A percentile compares a stretch with the other conserved stretches of the same genome.
Conservation (phyloP, 2,113 vertebrate genomes). For the Coracopsis vasa region DNA sequence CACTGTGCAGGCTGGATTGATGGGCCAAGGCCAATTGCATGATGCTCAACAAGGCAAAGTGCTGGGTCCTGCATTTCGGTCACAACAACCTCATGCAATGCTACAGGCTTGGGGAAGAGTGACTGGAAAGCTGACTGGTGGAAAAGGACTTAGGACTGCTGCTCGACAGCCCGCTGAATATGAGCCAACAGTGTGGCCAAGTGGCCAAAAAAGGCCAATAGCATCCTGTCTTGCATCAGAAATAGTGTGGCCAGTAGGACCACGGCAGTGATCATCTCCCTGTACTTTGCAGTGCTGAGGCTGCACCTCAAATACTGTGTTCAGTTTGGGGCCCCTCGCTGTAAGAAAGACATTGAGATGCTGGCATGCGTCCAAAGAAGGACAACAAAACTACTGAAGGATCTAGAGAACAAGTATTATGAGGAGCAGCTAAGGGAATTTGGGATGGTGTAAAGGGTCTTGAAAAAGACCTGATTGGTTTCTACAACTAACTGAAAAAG, state of each 20-base stretch:
- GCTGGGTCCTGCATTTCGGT: no score
- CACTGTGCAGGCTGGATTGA: background rate
- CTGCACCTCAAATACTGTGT: background rate
- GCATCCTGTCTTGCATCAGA: background rate
- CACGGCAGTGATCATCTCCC: background rate
- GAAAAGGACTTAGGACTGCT: background rate
- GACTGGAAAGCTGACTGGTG: background rate
- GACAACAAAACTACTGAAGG: background rate
- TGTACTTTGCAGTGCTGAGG: background rate
- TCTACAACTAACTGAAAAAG: background rate
- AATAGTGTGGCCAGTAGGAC: background rate
- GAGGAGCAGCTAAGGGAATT: background rate
- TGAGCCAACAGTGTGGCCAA: background rate
- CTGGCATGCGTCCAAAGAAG: background rate
- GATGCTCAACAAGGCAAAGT: background rate
- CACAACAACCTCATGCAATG: background rate
- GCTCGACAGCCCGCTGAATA: background rate
- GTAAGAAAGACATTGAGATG: background rate
- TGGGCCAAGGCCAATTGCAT: background rate
- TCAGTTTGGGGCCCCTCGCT: background rate
- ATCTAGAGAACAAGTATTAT: background rate
- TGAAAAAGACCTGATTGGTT: background rate
- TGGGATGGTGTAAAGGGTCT: background rate
- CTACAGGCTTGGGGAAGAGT: background rate
- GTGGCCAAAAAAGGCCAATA: background rate